A percentile compares a stretch with the other conserved stretches of the same genome.
phyloP scores from a whole-genome alignment of 2,113 vertebrate species.

The Epinephelus fuscoguttatus region DNA sequence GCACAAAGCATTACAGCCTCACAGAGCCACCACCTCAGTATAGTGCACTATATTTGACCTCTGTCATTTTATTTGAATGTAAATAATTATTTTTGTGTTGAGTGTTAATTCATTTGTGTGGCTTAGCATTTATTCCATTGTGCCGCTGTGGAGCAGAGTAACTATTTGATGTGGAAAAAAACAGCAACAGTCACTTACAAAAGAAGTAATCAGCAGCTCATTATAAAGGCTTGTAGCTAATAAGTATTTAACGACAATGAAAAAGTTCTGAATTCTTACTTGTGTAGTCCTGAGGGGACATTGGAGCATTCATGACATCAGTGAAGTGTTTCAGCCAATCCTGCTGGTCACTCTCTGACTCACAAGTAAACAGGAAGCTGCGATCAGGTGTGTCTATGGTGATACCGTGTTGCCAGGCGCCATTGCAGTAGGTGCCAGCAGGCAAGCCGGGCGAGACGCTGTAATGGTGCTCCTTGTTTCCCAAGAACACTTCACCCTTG shows the following conservation, averaged over 20 bases:
- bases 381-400: conserved; percentile 91
- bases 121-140: background rate
- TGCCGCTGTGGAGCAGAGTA: background rate
- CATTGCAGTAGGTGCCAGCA: conserved; percentile 82
- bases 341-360: conserved; percentile 88
- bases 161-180: background rate
- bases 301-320: conserved; percentile 81
- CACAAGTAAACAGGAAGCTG: conserved; percentile 91
- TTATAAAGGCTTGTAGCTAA: background rate
- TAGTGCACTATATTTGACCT: background rate
- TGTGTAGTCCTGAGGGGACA: conserved; percentile 93
- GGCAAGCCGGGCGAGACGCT: conserved; percentile 81
- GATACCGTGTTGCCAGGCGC: conserved; percentile 89
- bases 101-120: too few relatives aligned
- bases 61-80: too few relatives aligned
- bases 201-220: background rate
- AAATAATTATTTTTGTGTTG: too few relatives aligned
- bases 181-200: background rate
- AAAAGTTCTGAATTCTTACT: conserved; percentile 77
- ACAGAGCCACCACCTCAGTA: background rate
- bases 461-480: conserved; percentile 88
- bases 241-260: background rate
- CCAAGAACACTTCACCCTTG: conserved; percentile 92
- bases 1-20: background rate
- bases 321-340: conserved; percentile 90